These are phyloP conservation scores for Beroe forskalii DNA, from an alignment of 37 sponge, comb jelly and placozoan genomes.

Conservation along the genomic window DNA sequence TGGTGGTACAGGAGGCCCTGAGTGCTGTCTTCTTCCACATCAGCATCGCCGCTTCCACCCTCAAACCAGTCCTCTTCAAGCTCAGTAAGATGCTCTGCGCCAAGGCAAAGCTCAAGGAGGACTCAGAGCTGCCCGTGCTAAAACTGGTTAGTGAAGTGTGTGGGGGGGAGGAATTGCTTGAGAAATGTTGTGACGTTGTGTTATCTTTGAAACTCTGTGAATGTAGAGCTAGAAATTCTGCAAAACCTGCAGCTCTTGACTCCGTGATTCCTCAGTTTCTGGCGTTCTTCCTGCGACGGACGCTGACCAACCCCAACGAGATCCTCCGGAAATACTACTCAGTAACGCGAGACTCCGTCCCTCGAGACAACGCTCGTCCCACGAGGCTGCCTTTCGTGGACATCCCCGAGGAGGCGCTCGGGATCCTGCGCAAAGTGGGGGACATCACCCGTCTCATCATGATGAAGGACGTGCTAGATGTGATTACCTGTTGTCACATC, in stretches of 20 bases:
- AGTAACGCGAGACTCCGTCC: not conserved
- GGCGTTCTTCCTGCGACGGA: constrained; percentile 37
- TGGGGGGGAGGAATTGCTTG: too few relatives aligned
- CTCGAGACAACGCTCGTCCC: not conserved
- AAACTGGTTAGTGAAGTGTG: constrained; percentile 15
- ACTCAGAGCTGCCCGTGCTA: constrained; percentile 49
- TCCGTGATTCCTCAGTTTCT: constrained; percentile 15
- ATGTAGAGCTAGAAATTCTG: too few relatives aligned
- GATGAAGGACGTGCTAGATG: constrained; percentile 45
- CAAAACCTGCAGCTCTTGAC: too few relatives aligned
- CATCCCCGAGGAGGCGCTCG: constrained; percentile 6
- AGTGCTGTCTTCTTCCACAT: not conserved
- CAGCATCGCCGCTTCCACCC: not conserved
- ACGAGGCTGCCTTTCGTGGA: constrained; percentile 10
- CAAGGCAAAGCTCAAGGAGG: constrained; percentile 53
- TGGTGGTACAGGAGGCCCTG: constrained; percentile 20
- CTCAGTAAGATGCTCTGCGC: constrained; percentile 7
- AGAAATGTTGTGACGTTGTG: too few relatives aligned
- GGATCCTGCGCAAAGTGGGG: constrained; percentile 23
- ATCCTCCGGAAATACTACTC: not conserved
- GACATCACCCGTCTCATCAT: constrained; percentile 21
- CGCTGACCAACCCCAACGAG: constrained; percentile 11
- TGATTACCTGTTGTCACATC: not conserved
- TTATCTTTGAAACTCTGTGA: too few relatives aligned
- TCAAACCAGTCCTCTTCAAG: not conserved